Conservation (phyloP, 2,797 vertebrate genomes). For the Sebastes cheni region DNA sequence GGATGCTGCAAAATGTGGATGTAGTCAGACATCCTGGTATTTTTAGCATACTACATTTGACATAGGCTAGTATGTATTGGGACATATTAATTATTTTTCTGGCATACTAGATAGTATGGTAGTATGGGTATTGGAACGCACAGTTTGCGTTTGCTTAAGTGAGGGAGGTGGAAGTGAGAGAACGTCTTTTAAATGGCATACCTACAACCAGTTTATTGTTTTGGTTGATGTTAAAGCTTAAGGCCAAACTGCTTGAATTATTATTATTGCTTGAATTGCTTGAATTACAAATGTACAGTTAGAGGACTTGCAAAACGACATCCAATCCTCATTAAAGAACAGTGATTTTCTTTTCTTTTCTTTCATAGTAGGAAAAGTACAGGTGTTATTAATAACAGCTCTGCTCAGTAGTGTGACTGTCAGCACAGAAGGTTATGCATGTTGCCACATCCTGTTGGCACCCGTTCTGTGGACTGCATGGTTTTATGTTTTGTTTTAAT, state of each 20-base stretch:
- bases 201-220: not conserved
- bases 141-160: not conserved
- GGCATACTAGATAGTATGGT: too few species aligned
- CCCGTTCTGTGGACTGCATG: not conserved
- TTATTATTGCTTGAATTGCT: not conserved
- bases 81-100: too few species aligned
- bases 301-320: not conserved
- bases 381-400: not conserved
- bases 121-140: too few species aligned
- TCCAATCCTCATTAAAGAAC: not conserved
- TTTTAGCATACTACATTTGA: too few species aligned
- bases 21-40: too few species aligned
- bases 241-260: not conserved
- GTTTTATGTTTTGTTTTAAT: not conserved
- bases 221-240: not conserved
- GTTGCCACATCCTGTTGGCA: not conserved
- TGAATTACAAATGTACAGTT: not conserved
- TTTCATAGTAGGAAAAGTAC: not conserved
- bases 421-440: not conserved
- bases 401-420: not conserved
- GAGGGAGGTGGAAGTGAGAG: not conserved
- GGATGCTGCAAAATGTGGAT: too few species aligned
- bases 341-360: not conserved
- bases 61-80: too few species aligned
- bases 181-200: not conserved